Evolutionary conservation across 2,888 invertebrate genomes (phyloP).

Genomic region (Drosophila paramelanica): DNA sequence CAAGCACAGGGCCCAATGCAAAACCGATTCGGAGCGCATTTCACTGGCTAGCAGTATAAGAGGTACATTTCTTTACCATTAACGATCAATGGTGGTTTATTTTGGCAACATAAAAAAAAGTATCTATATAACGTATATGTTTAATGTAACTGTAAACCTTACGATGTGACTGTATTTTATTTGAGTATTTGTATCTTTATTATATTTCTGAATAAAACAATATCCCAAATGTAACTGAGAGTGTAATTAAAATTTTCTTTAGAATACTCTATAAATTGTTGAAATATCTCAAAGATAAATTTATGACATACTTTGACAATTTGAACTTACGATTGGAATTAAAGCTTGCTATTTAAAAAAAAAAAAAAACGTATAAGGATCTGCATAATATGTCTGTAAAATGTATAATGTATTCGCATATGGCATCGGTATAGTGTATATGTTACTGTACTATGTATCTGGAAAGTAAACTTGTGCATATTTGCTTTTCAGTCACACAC

Average conservation of each 20-base stretch:
- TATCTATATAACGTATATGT: too few relatives aligned
- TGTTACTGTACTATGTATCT: background rate
- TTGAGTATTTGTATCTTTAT: background rate
- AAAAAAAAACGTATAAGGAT: too few relatives aligned
- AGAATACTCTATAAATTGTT: too few relatives aligned
- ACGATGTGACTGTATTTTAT: too few relatives aligned
- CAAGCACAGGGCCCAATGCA: slow-evolving; percentile 40
- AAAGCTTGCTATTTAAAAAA: too few relatives aligned
- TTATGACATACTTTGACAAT: too few relatives aligned
- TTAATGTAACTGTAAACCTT: too few relatives aligned
- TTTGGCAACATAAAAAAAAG: background rate
- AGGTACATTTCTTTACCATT: slow-evolving; percentile 5
- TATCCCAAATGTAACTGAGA: too few relatives aligned
- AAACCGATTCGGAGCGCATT: slow-evolving; percentile 20
- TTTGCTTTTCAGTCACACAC: background rate
- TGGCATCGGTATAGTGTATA: background rate
- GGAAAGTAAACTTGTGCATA: background rate
- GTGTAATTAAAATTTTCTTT: background rate
- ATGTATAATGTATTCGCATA: background rate
- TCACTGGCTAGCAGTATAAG: slow-evolving; percentile 6
- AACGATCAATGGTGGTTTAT: background rate
- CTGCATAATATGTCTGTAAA: too few relatives aligned
- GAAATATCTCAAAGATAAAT: background rate
- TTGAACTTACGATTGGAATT: too few relatives aligned
- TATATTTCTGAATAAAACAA: too few relatives aligned